Evolutionary conservation across 2,797 vertebrate species (phyloP).

Genomic region (Hylomyscus alleni): DNA sequence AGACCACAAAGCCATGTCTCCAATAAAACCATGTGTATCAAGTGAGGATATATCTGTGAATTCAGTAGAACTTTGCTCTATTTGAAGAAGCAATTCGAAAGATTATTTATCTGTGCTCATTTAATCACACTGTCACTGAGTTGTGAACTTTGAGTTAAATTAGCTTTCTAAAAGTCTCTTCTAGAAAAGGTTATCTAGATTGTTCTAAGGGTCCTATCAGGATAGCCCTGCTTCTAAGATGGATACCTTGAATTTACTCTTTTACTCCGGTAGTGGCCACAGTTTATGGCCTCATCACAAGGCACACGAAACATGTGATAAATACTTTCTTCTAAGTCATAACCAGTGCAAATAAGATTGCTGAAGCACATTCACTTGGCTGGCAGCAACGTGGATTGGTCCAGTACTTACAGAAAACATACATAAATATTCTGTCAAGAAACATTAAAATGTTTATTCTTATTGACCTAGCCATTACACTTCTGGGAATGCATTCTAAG

Average conservation of each 20-base stretch:
- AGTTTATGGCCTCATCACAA: background rate
- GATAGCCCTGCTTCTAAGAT: background rate
- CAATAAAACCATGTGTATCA: background rate
- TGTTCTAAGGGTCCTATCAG: background rate
- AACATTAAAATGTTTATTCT: conserved; percentile 68
- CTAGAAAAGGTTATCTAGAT: background rate
- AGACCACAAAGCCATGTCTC: background rate
- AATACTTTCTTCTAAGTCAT: conserved; percentile 53
- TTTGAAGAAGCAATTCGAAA: background rate
- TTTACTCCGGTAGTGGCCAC: background rate
- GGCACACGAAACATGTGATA: background rate
- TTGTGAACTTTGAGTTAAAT: background rate
- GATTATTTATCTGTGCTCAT: background rate
- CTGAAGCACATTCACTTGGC: background rate
- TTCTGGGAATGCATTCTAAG: conserved; percentile 34
- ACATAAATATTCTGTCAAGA: conserved; percentile 64
- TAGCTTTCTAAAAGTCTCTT: conserved; percentile 21
- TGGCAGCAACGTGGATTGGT: conserved; percentile 34
- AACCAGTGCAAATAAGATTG: background rate
- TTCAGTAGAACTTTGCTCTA: background rate
- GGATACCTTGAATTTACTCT: background rate
- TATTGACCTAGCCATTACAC: conserved; percentile 63
- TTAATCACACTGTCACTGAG: background rate
- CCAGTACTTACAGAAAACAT: conserved; percentile 65
- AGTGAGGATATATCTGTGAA: background rate